phyloP scores from a whole-genome alignment of 1,140 invertebrate species.

The Drosophila prosaltans region DNA sequence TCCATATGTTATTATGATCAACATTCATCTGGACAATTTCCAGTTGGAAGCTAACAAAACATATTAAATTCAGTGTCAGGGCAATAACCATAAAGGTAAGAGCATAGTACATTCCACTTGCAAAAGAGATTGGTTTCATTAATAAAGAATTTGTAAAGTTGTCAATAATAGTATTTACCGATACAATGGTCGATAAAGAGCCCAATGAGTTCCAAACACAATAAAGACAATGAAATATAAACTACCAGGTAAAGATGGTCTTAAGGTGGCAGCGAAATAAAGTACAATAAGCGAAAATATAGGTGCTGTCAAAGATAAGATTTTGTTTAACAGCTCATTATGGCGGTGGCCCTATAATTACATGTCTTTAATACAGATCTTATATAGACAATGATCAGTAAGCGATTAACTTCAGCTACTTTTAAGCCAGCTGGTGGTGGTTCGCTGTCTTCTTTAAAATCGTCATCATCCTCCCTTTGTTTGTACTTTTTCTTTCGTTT shows the following conservation, averaged over 20 bases:
- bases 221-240: slow-evolving; percentile 95
- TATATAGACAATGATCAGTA: slow-evolving; percentile 56
- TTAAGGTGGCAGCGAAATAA: slow-evolving; percentile 89
- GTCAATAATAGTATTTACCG: slow-evolving; percentile 50
- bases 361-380: slow-evolving; percentile 51
- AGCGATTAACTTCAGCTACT: slow-evolving; percentile 44
- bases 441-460: slow-evolving; percentile 70
- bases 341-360: slow-evolving; percentile 17
- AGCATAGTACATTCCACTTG: slow-evolving; percentile 31
- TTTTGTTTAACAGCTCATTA: neutral
- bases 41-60: slow-evolving; percentile 46
- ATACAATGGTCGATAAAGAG: slow-evolving; percentile 89
- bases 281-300: slow-evolving; percentile 88
- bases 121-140: neutral
- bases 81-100: slow-evolving; percentile 37
- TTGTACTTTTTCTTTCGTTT: slow-evolving; percentile 1
- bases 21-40: slow-evolving; percentile 86
- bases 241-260: slow-evolving; percentile 90
- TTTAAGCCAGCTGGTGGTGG: slow-evolving; percentile 55
- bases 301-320: slow-evolving; percentile 85
- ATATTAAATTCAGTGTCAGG: slow-evolving; percentile 42
- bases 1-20: slow-evolving; percentile 86
- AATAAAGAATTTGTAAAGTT: neutral
- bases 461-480: slow-evolving; percentile 53
- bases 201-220: slow-evolving; percentile 93